Conservation (phyloP, 1,140 invertebrate genomes). For the Galendromus occidentalis region DNA sequence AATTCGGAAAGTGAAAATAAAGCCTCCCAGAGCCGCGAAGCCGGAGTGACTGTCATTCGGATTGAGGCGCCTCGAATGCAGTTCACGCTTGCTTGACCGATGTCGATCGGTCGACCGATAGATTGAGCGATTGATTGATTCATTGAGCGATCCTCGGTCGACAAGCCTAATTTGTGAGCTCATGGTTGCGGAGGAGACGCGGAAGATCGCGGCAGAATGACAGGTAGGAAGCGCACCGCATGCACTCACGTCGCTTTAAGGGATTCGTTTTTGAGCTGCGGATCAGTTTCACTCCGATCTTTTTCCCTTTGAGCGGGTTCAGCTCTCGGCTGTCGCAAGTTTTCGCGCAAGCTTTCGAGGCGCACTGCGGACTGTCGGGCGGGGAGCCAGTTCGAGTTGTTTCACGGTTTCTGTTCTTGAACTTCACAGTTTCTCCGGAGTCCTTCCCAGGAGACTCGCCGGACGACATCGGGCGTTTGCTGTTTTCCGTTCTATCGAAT, state of each 20-base stretch:
- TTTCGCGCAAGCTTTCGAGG: not conserved
- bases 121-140: too few relatives aligned
- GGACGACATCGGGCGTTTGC: too few relatives aligned
- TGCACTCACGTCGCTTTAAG: not conserved
- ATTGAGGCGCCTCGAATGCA: not conserved
- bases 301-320: not conserved
- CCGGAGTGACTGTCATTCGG: not conserved
- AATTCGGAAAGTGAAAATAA: slow-evolving; percentile 1
- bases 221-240: not conserved
- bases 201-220: too few relatives aligned
- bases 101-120: too few relatives aligned
- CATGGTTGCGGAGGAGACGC: too few relatives aligned
- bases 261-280: not conserved
- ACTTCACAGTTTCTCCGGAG: too few relatives aligned
- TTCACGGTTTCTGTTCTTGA: not conserved
- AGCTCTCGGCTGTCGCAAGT: not conserved
- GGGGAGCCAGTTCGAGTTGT: not conserved
- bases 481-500: not conserved
- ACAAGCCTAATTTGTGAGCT: too few relatives aligned
- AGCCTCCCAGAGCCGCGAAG: not conserved
- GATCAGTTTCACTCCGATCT: not conserved
- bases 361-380: not conserved
- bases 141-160: too few relatives aligned
- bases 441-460: too few relatives aligned
- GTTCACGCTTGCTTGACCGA: too few relatives aligned